phyloP scores from a whole-genome alignment of 2,888 invertebrate species.

The Heliconius ismenius region DNA sequence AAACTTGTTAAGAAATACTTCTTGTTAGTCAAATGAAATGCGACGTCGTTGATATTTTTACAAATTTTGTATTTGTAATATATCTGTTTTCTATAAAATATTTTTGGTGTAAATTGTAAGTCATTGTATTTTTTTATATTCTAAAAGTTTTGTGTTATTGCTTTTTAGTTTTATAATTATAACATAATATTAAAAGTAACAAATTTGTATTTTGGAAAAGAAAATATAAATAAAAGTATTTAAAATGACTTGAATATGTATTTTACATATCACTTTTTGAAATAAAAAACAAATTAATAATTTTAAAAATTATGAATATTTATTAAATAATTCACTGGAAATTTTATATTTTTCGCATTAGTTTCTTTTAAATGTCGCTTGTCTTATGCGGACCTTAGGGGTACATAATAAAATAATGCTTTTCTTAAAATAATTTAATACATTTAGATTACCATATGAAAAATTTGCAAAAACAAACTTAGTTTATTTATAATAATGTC shows the following conservation, averaged over 20 bases:
- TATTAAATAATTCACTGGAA: neutral
- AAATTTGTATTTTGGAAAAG: neutral
- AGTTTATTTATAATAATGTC: neutral
- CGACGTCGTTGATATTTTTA: conserved; percentile 17
- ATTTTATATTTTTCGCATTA: neutral
- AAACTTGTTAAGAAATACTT: neutral
- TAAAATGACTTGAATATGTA: neutral
- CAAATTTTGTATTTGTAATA: conserved; percentile 8
- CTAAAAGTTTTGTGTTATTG: conserved; percentile 2
- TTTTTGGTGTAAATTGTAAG: conserved; percentile 15
- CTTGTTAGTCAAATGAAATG: conserved; percentile 2
- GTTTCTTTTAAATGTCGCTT: neutral
- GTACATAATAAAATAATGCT: neutral
- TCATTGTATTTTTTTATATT: conserved; percentile 14
- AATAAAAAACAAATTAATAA: no score
- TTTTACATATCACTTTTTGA: conserved; percentile 17
- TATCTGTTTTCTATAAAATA: neutral
- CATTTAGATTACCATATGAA: neutral
- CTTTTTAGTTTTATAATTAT: conserved; percentile 10
- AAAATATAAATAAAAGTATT: conserved; percentile 12
- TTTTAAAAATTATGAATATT: neutral
- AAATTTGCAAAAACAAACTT: neutral
- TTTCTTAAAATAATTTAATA: neutral
- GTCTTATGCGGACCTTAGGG: neutral
- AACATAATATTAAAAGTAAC: conserved; percentile 7